Conservation (phyloP, 2,888 invertebrate genomes). For the Melitaea athalia region DNA sequence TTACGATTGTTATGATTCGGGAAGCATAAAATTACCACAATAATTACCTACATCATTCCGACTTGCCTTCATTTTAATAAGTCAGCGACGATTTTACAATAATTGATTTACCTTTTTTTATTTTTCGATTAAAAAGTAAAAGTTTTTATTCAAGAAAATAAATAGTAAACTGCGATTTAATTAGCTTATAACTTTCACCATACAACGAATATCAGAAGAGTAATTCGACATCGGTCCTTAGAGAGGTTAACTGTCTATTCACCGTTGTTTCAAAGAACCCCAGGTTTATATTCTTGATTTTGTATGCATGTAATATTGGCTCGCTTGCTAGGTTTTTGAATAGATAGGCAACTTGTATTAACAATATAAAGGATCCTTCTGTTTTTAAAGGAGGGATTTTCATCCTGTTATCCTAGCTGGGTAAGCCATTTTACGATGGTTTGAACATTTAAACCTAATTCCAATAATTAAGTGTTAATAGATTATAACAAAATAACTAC, state of each 20-base stretch:
- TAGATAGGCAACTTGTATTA: neutral
- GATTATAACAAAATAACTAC: too few relatives aligned
- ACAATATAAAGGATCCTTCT: neutral
- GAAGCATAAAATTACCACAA: too few relatives aligned
- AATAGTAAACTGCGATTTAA: too few relatives aligned
- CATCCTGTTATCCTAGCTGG: neutral
- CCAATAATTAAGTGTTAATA: too few relatives aligned
- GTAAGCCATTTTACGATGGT: neutral
- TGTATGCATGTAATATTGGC: neutral
- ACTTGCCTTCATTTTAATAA: too few relatives aligned
- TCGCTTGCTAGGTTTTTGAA: neutral
- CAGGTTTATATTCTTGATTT: neutral
- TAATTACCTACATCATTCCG: too few relatives aligned
- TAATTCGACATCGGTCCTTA: neutral
- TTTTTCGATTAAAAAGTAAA: too few relatives aligned
- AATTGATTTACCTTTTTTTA: too few relatives aligned
- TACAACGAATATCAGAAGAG: neutral
- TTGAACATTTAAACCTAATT: neutral
- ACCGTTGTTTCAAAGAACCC: neutral
- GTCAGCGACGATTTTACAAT: too few relatives aligned
- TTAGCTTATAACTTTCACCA: neutral
- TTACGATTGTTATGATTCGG: too few relatives aligned
- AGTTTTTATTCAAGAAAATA: too few relatives aligned
- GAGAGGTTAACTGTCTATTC: neutral
- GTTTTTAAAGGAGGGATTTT: neutral